Conservation (phyloP, 2,888 invertebrate genomes). For the Himalopsyche anomala region DNA sequence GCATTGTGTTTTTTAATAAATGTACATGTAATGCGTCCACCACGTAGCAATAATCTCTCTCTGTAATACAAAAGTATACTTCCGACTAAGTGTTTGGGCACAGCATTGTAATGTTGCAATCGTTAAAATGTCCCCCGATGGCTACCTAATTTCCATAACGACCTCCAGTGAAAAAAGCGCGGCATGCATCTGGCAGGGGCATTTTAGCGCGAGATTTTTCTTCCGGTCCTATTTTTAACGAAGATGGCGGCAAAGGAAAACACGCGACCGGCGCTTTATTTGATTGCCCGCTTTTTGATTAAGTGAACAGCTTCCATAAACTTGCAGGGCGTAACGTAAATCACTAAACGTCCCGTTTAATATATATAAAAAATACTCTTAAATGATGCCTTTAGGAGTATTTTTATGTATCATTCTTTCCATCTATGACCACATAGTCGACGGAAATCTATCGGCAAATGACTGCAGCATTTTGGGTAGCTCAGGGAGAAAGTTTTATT, state of each 20-base stretch:
- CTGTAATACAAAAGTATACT: constrained; percentile 18
- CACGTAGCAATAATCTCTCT: not conserved
- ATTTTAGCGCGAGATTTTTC: constrained; percentile 13
- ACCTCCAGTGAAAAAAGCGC: not conserved
- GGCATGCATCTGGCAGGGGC: constrained; percentile 23
- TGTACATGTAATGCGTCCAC: not conserved
- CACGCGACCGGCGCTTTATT: constrained; percentile 13
- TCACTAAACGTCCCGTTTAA: not conserved
- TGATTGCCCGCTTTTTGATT: constrained; percentile 18
- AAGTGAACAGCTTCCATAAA: constrained; percentile 15
- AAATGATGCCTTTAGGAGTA: too few species aligned
- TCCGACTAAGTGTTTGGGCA: not conserved
- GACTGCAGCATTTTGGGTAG: too few species aligned
- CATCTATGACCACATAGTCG: too few species aligned
- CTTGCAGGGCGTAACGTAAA: not conserved
- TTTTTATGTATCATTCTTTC: too few species aligned
- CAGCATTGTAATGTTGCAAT: constrained; percentile 17
- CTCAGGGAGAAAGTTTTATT: too few species aligned
- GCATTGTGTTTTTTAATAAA: too few species aligned
- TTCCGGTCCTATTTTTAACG: constrained; percentile 11
- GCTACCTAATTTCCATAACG: constrained; percentile 32
- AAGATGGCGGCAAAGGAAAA: constrained; percentile 9
- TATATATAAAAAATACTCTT: too few species aligned
- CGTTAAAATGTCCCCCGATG: constrained; percentile 23
- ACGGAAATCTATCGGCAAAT: too few species aligned